A percentile compares a stretch with the other conserved stretches of the same genome.
Evolutionary conservation across 2,113 vertebrate genomes (phyloP).

Genomic region (Pipa parva): DNA sequence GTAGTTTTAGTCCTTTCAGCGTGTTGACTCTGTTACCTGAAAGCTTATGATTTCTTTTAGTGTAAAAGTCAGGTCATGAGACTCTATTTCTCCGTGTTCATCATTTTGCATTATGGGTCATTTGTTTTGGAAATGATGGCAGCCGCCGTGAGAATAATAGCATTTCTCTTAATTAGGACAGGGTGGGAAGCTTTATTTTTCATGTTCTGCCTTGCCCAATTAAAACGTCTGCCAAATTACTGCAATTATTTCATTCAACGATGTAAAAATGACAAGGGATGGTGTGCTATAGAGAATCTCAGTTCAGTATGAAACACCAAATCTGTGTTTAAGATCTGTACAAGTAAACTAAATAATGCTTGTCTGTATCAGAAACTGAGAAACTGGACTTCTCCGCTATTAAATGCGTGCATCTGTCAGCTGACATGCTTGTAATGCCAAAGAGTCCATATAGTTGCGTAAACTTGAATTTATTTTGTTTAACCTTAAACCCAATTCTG

Average conservation of each 20-base stretch:
- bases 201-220: constrained; percentile 25
- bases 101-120: constrained; percentile 37
- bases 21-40: too few species aligned
- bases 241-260: constrained; percentile 13
- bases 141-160: constrained; percentile 30
- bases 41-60: too few species aligned
- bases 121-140: constrained; percentile 36
- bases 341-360: background rate
- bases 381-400: background rate
- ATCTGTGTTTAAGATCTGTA: background rate
- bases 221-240: constrained; percentile 36
- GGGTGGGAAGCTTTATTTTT: constrained; percentile 34
- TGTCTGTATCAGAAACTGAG: background rate
- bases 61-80: constrained; percentile 24
- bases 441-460: too few species aligned
- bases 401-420: background rate
- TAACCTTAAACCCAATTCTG: too few species aligned
- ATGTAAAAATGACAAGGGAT: constrained; percentile 5
- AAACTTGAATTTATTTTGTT: too few species aligned
- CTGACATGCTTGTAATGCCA: too few species aligned
- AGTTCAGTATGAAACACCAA: background rate
- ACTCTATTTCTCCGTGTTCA: constrained; percentile 27
- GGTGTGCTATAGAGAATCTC: background rate
- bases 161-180: constrained; percentile 31
- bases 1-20: too few species aligned